Evolutionary conservation across 2,113 vertebrate genomes (phyloP).

Genomic region (Ciconia stormi): DNA sequence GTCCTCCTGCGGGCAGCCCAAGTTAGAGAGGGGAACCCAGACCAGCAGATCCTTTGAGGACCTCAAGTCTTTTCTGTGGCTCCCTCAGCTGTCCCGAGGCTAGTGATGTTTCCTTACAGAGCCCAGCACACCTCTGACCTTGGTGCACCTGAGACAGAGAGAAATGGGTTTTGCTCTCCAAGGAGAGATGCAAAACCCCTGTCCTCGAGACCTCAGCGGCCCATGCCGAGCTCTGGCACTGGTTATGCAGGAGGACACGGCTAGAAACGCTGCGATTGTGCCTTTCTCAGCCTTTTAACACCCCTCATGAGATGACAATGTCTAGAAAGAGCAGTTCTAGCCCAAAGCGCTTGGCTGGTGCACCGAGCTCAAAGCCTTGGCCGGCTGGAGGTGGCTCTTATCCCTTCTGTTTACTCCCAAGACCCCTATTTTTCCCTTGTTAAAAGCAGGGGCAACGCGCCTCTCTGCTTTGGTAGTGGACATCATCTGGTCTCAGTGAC

Average conservation of each 20-base stretch:
- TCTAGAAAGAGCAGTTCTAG: background rate
- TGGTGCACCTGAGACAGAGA: background rate
- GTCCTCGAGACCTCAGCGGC: background rate
- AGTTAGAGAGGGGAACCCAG: background rate
- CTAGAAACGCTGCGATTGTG: accelerated
- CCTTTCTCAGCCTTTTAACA: background rate
- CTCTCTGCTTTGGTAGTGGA: background rate
- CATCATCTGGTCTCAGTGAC: background rate
- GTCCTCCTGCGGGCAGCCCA: accelerated
- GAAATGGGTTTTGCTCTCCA: background rate
- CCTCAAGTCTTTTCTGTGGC: background rate
- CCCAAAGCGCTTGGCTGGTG: background rate
- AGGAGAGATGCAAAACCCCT: background rate
- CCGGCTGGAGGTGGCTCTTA: background rate
- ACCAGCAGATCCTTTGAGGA: background rate
- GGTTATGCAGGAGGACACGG: background rate
- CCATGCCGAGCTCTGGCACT: background rate
- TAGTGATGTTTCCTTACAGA: background rate
- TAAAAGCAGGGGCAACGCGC: background rate
- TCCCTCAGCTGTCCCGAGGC: background rate
- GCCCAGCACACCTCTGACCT: background rate
- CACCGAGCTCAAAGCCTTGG: background rate
- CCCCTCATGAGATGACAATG: background rate
- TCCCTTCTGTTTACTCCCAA: background rate
- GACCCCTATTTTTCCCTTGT: background rate